Evolutionary conservation across 2,888 invertebrate species (phyloP), one percentile per base, ranked within the genome.

Genomic region (Cryptocheilus praepositus): DNA sequence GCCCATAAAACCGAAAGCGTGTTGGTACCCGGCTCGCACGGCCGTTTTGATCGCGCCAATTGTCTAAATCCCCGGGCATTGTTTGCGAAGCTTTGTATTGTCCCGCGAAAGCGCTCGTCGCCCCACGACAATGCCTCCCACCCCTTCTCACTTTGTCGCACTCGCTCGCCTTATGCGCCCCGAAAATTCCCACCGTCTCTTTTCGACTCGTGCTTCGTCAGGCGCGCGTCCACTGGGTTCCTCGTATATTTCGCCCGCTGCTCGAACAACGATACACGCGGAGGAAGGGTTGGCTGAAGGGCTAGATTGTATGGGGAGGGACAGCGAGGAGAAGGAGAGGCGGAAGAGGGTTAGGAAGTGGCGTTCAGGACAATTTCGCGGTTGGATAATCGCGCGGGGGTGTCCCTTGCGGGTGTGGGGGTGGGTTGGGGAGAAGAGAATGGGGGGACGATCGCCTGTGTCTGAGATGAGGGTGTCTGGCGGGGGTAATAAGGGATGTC

Each of bases 11-110:
- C 79, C 69, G 61, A 76, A 76, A 78, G 70, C 81, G 65, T 76
- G 78, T 79, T 72, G 68, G 71, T 53, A 67, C 52, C 61, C 57
- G 66, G 58, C 28, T 58, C 7, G 62, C 71, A 63, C 58, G 70
- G 67, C 76, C 77, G 79, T 83, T 82, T 82, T 74, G 77, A 83
- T 81, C 76, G 76, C 70, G 61, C 73, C 81, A 81, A 81, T 81
- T 77, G 81, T 82, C 73, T 73, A 76, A 79, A 81, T 76, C 67
- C 71, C 62, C 64, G 63, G 64, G 69, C 75, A 83, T 83, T 81
- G 81, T 83, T 77, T 79, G 74, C 75, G 45, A 74, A 73, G 73
- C 76, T 80, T 81, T 82, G 81, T 78, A 70, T 71, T 63, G 73
- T 70, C 64, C 54, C 64, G 70, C 67, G 68, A 61, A 70, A 71